Evolutionary conservation across 2,797 vertebrate genomes (phyloP), one percentile per base, ranked within the genome.

Genomic region (Acipenser transmontanus): DNA sequence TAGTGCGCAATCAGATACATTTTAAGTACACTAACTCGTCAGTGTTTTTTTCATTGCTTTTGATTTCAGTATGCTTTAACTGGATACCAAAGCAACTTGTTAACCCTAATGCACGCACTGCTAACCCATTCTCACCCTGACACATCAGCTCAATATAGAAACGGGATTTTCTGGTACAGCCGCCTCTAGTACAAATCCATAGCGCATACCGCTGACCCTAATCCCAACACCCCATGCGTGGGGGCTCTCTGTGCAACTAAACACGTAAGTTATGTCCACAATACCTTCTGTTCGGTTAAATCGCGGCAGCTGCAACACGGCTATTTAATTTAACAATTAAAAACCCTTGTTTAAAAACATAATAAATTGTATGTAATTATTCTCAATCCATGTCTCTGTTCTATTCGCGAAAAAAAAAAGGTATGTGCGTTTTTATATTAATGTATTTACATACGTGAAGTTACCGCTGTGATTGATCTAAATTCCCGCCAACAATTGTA

Each of bases 91-190:
- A 85, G 82, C 87, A 90, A 80, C 90, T 89, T 87, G 91, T 89
- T 87, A 92, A 90, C 87, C 89, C 83, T 81, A 87, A 85, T 84
- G 89, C 89, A 80, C 84, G 85, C 88, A 78, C 91, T 84, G 88
- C 88, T 83, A 93, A 87, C 85, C 87, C 86, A 86, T 90, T 90
- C 88, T 87, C 93, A 85, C 89, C 91, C 93, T 89, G 88, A 91
- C 92, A 87, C 92, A 89, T 88, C 77, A 81, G 83, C 91, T 92
- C 88, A 87, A 89, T 84, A 88, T 80, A 91, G 91, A 91, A 91
- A 91, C 87, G 76, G 89, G 91, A 86, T 86, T 91, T 87, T 90
- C 89, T 85, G 85, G 85, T 89, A 88, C 89, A 81, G 81, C 82
- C 71, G 82, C 84, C 78, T 87, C 84, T 79, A 86, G 85, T 82